Percentiles rank a stretch among this genome's conserved stretches.
Evolutionary conservation across 2,888 invertebrate species (phyloP).

Genomic region (Diplolepis rosae): DNA sequence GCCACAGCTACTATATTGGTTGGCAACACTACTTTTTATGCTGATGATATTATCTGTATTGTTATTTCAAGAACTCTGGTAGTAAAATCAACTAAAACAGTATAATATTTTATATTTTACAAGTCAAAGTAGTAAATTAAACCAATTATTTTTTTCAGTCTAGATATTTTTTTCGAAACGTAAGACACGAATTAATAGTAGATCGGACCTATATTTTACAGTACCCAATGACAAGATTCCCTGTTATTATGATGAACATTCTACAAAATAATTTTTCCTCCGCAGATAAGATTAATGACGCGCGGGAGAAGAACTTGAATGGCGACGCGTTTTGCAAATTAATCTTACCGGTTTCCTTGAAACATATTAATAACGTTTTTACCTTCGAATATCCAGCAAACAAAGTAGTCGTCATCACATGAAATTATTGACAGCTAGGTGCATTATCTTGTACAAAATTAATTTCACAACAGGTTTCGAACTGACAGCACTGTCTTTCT

Average conservation of each 20-base stretch:
- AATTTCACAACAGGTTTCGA: neutral
- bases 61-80: too few species aligned
- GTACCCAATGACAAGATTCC: conserved; percentile 63
- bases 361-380: conserved; percentile 62
- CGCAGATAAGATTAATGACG: conserved; percentile 65
- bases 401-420: conserved; percentile 27
- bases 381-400: neutral
- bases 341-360: conserved; percentile 66
- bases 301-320: conserved; percentile 60
- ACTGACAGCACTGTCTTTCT: neutral
- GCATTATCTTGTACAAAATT: conserved; percentile 1
- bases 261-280: conserved; percentile 65
- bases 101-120: too few species aligned
- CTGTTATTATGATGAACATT: conserved; percentile 66
- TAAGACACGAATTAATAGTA: conserved; percentile 63
- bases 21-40: too few species aligned
- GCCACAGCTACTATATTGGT: too few species aligned
- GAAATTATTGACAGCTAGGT: conserved; percentile 36
- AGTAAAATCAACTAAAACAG: too few species aligned
- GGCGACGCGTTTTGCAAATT: conserved; percentile 66
- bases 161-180: conserved; percentile 59
- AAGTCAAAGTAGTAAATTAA: too few species aligned
- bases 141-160: too few species aligned
- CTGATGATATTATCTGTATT: too few species aligned
- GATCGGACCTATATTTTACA: conserved; percentile 57